Evolutionary conservation across 2,888 invertebrate species (phyloP).

Genomic region (Chymomyza caudatula): DNA sequence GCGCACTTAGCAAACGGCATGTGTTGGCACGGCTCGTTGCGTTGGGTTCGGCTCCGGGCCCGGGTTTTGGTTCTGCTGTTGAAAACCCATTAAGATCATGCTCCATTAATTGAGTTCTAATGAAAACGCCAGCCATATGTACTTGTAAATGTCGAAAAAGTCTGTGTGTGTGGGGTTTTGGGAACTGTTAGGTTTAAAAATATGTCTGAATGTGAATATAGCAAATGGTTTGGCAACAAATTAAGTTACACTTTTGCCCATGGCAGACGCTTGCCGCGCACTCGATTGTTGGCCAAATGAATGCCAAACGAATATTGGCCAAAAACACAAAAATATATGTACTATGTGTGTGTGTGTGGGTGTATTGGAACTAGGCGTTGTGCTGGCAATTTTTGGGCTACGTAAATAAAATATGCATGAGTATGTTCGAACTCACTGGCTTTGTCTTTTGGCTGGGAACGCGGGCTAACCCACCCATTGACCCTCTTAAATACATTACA

Average conservation of each 20-base stretch:
- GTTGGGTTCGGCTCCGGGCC: not conserved
- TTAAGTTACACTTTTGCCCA: conserved; percentile 58
- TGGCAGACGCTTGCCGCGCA: not conserved
- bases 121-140: conserved; percentile 53
- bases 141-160: conserved; percentile 42
- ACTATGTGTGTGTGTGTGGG: conserved; percentile 4
- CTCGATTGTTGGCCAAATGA: conserved; percentile 29
- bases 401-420: conserved; percentile 63
- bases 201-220: conserved; percentile 44
- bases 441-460: conserved; percentile 20
- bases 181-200: conserved; percentile 52
- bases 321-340: conserved; percentile 15
- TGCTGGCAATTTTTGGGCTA: too few relatives aligned
- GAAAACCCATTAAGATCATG: conserved; percentile 72
- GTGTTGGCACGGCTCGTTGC: conserved; percentile 40
- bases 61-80: conserved; percentile 48
- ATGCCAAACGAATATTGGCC: conserved; percentile 50
- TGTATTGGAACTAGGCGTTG: conserved; percentile 34
- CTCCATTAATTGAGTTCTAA: conserved; percentile 72
- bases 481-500: conserved; percentile 9
- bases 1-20: conserved; percentile 62
- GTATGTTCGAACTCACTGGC: conserved; percentile 49
- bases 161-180: conserved; percentile 26
- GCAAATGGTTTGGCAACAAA: conserved; percentile 59
- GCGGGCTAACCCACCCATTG: not conserved